Base-by-base conservation (phyloP, 2,888 invertebrate genomes). In the Rambutsinella grinnellia region DNA sequence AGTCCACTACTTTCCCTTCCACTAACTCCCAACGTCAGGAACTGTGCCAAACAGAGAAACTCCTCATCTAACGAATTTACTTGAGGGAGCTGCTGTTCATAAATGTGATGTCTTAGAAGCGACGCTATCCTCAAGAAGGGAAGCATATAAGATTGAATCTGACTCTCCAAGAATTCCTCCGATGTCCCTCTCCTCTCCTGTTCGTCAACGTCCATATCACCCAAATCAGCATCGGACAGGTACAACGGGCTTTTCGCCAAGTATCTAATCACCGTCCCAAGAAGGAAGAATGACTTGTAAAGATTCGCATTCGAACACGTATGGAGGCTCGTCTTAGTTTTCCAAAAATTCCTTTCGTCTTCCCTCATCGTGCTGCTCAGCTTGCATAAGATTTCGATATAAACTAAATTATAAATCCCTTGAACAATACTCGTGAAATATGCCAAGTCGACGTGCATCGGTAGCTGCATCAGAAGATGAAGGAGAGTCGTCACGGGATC, bases 351-450 rank as follows among this genome's bases (percentile, higher is more conserved):
- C 54, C 93, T 90, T 83, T 92, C 92, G 51, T 88, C 88, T 56
- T 91, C 90, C 49, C 90, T 90, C 85, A 93, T 88, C 80, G 89
- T 89, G 79, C 92, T 92, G 68, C 92, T 91, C 79, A 95, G 89
- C 87, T 94, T 94, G 66, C 93, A 90, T 80, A 96, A 90, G 58
- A 95, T 92, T 90, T 97, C 96, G 87, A 96, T 93, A 88, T 94
- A 96, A 77, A 93, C 89, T 79, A 97, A 90, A 86, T 96, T 94
- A 89, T 94, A 97, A 81, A 96, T 90, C 81, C 93, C 92, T 86
- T 93, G 93, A 1, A 96, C 94, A 85, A 96, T 91, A 85, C 93
- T 93, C 0, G 93, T 93, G 88, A 94, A 96, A 86, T 95, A 95
- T 63, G 93, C 96, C 89, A 93, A 92, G 86, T 96, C 95, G 71